Conservation (phyloP, 2,888 invertebrate species). For the Vannuccia rotundouncinata region DNA sequence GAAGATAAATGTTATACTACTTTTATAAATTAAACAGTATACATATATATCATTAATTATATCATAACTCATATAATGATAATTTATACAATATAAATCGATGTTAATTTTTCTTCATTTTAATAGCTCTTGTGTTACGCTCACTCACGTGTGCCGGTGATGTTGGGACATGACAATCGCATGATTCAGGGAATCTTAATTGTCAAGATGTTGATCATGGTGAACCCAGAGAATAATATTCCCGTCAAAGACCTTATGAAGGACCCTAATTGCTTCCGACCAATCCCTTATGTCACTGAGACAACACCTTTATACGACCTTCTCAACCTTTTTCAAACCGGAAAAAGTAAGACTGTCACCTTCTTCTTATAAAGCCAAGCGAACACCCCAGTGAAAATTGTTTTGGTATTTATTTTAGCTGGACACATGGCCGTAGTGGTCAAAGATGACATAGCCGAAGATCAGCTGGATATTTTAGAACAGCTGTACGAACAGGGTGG, state of each 20-base stretch:
- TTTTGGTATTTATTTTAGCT: background rate
- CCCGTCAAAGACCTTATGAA: conserved; percentile 46
- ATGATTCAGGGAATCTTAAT: conserved; percentile 49
- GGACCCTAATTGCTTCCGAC: conserved; percentile 42
- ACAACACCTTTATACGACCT: conserved; percentile 51
- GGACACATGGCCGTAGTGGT: conserved; percentile 40
- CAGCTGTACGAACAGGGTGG: background rate
- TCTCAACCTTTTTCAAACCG: conserved; percentile 54
- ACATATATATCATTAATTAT: background rate
- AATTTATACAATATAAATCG: background rate
- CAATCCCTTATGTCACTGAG: conserved; percentile 44
- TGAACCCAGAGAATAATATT: conserved; percentile 47
- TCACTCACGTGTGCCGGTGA: conserved; percentile 53
- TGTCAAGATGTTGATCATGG: conserved; percentile 50
- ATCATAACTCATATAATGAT: background rate
- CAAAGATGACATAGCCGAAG: conserved; percentile 22
- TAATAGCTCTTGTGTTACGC: conserved; percentile 46
- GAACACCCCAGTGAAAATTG: background rate
- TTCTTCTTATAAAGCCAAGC: background rate
- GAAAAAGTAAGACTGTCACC: conserved; percentile 46
- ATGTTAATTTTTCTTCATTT: background rate
- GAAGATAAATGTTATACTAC: too few species aligned
- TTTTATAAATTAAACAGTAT: too few species aligned
- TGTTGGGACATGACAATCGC: conserved; percentile 43
- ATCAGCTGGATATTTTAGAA: conserved; percentile 18